Conservation (phyloP, 1,140 invertebrate genomes). For the Zaprionus lachaisei region DNA sequence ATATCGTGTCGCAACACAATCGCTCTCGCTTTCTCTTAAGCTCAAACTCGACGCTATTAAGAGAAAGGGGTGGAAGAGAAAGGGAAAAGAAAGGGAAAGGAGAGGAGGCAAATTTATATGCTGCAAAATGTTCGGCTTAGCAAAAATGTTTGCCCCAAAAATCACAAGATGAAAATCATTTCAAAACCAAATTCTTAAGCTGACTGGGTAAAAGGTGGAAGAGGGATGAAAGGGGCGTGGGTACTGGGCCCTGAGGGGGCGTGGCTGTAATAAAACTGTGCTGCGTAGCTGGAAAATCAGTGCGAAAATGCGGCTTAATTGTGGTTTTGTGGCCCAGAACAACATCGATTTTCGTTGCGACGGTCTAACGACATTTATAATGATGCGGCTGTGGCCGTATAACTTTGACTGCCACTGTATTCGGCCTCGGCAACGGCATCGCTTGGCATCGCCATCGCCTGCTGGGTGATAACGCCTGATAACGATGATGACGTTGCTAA, state of each 20-base stretch:
- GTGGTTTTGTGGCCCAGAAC: slow-evolving; percentile 37
- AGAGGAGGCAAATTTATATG: not conserved
- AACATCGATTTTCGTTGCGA: slow-evolving; percentile 13
- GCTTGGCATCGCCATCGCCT: not conserved
- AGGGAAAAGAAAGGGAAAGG: not conserved
- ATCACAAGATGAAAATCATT: slow-evolving; percentile 18
- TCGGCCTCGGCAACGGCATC: not conserved
- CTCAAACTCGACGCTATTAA: slow-evolving; percentile 13
- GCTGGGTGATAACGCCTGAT: slow-evolving; percentile 21
- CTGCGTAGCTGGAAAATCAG: slow-evolving; percentile 21
- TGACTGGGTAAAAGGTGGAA: not conserved
- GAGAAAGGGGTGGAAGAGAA: not conserved
- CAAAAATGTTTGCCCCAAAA: slow-evolving; percentile 8
- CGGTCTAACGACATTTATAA: slow-evolving; percentile 33
- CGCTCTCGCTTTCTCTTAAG: slow-evolving; percentile 28
- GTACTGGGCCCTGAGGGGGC: not conserved
- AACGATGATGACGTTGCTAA: slow-evolving; percentile 33
- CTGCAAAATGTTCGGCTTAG: slow-evolving; percentile 6
- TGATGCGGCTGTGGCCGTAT: slow-evolving; percentile 30
- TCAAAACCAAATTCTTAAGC: slow-evolving; percentile 10
- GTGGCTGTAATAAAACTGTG: not conserved
- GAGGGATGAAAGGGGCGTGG: not conserved
- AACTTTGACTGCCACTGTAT: slow-evolving; percentile 7
- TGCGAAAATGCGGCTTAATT: slow-evolving; percentile 44
- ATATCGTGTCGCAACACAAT: slow-evolving; percentile 5